Percentiles rank a stretch among this genome's conserved stretches.
These are phyloP conservation scores for Mechanitis messenoides DNA, from an alignment of 2,888 invertebrate genomes.

Conservation along the genomic window DNA sequence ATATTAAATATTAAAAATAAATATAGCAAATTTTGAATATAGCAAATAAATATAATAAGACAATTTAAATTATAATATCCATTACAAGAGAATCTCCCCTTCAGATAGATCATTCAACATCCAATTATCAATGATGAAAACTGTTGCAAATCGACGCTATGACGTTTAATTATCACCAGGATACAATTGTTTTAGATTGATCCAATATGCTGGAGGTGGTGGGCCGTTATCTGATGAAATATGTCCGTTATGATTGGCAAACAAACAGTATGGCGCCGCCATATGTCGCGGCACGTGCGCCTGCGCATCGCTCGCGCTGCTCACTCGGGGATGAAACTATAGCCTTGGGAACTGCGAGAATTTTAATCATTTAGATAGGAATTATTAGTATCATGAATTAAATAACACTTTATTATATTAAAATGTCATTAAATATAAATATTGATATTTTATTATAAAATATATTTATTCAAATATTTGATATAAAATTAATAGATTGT, in stretches of 20 bases:
- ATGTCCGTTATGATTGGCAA: conserved; percentile 77
- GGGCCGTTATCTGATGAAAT: conserved; percentile 76
- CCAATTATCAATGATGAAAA: conserved; percentile 41
- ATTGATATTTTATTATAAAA: neutral
- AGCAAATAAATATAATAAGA: too few relatives aligned
- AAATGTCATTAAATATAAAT: too few relatives aligned
- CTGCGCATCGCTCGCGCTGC: conserved; percentile 65
- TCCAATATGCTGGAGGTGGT: conserved; percentile 63
- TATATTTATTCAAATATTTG: neutral
- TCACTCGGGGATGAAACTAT: conserved; percentile 71
- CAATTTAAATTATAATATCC: too few relatives aligned
- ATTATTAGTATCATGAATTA: neutral
- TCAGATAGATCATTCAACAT: conserved; percentile 7
- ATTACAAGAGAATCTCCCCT: neutral
- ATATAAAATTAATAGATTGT: conserved; percentile 11
- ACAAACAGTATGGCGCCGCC: conserved; percentile 75
- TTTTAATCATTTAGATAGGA: neutral
- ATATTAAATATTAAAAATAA: too few relatives aligned
- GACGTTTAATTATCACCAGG: conserved; percentile 61
- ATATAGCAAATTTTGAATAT: too few relatives aligned
- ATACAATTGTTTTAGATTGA: conserved; percentile 67
- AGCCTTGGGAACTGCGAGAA: conserved; percentile 23
- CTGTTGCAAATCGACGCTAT: conserved; percentile 52
- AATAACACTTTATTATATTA: too few relatives aligned
- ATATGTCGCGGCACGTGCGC: conserved; percentile 76